Base-by-base conservation (phyloP, 2,113 vertebrate genomes). In the Melospiza melodia region DNA sequence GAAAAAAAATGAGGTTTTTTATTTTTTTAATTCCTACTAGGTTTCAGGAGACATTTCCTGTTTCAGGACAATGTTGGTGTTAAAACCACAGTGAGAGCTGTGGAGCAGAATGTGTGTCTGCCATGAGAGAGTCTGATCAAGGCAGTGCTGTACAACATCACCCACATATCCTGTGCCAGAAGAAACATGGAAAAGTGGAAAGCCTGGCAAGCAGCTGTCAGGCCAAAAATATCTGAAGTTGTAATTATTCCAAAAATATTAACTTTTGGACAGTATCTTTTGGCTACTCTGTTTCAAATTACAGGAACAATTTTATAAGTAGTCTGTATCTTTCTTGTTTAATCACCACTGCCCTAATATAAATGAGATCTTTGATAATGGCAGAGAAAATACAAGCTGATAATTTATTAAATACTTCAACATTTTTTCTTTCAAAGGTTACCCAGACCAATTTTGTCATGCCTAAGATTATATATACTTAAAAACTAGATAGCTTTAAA, bases 211-310 rank as follows among this genome's bases (percentile, higher is more conserved):
- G 92, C 81, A 94, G 61, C 61, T 91, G 84, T 49, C 51, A 57
- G 39, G 63, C 33, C 66, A 87, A 79, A 95, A 95, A 93, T 94
- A 89, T 27, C 49, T 19, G 23, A 82, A 67, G 10, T 4, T 73
- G 49, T 83, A 92, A 52, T 84, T 91, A 85, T 55, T 89, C 52
- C 6, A 87, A 91, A 84, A 89, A 87, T 59, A 91, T 55, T 89
- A 87, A 86, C 78, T 82, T 74, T 91, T 84, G 54, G 62, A 93
- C 31, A 61, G 55, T 82, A 81, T 30, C 49, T 73, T 96, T 90
- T 59, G 66, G 69, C 58, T 95, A 51, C 35, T 61, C 82, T 63
- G 46, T 46, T 25, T 62, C 49, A 43, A 91, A 37, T 91, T 87
- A 90, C 58, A 61, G 39, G n/a, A 4, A 82, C 2, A 68, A 58